Base-by-base conservation (phyloP, 2,113 vertebrate species). In the Dasyprocta punctata region DNA sequence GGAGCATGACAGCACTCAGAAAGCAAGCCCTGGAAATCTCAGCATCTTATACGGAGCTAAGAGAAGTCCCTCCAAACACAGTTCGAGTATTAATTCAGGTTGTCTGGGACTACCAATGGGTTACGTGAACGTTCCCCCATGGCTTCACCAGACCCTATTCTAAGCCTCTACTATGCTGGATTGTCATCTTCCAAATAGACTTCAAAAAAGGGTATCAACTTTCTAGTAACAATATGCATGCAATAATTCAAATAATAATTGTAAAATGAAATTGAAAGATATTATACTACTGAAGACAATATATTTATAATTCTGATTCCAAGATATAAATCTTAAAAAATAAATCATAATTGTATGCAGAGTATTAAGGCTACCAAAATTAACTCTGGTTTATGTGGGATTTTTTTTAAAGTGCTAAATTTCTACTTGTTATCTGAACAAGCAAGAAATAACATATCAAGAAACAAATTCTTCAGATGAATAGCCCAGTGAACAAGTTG, bases 401-500 rank as follows among this genome's bases (percentile, higher is more conserved):
- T 86, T 86, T 90, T 90, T 65, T 87, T 84, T 52, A 61, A 90
- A 95, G 71, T 93, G 30, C 69, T 92, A 92, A 94, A 92, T 87
- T 89, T 83, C 28, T 90, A 83, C 9, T 91, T 92, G 38, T 83
- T 84, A 67, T 95, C 38, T 60, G 33, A 94, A 95, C 20, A 96
- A 56, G 30, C 47, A 96, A 95, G 71, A 96, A 96, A 93, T 93
- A 94, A 82, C 67, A 80, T 61, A 78, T 69, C 38, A 96, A 96
- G 49, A 87, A 96, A 91, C 49, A 96, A 92, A 93, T 71, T 89
- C n/a, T 94, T 96, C 90, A 97, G 90, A 95, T 91, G 54, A 98
- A 96, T 89, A 97, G 90, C 69, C 96, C 97, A 98, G 97, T 98
- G 97, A 98, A 95, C 73, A 98, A 96, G 97, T 98, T 98, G 98